Percentiles rank a stretch among this genome's conserved stretches.
Conservation (phyloP, 2,888 invertebrate genomes). For the Mythimna pallens region DNA sequence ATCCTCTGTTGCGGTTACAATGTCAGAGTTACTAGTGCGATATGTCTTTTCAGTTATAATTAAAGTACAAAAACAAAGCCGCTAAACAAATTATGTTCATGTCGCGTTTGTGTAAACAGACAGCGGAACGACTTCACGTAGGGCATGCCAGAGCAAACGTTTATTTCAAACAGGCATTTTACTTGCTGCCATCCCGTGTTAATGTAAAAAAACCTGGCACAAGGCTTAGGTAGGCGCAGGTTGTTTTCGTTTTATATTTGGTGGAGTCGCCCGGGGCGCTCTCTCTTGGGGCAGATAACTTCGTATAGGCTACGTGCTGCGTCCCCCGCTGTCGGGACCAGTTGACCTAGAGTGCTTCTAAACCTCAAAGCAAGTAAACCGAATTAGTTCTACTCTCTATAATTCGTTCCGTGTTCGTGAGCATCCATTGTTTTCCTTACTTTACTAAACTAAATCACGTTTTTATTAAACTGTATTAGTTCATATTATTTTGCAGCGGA, state of each 20-base stretch:
- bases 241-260: slow-evolving; percentile 87
- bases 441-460: slow-evolving; percentile 20
- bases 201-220: slow-evolving; percentile 77
- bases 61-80: slow-evolving; percentile 62
- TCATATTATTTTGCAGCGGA: neutral
- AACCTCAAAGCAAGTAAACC: slow-evolving; percentile 73
- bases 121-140: slow-evolving; percentile 67
- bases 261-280: slow-evolving; percentile 77
- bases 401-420: slow-evolving; percentile 40
- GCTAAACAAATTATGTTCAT: slow-evolving; percentile 63
- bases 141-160: slow-evolving; percentile 70
- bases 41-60: slow-evolving; percentile 61
- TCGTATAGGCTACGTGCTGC: slow-evolving; percentile 84
- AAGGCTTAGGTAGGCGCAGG: slow-evolving; percentile 82
- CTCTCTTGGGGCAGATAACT: slow-evolving; percentile 85
- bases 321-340: slow-evolving; percentile 76
- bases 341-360: slow-evolving; percentile 77
- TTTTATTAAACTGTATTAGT: slow-evolving; percentile 17
- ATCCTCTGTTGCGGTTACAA: slow-evolving; percentile 65
- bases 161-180: slow-evolving; percentile 81
- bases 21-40: slow-evolving; percentile 59
- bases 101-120: slow-evolving; percentile 65
- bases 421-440: slow-evolving; percentile 44
- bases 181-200: slow-evolving; percentile 77
- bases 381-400: slow-evolving; percentile 59